Base-by-base conservation (phyloP, 2,888 invertebrate species). In the Lithosia quadra region DNA sequence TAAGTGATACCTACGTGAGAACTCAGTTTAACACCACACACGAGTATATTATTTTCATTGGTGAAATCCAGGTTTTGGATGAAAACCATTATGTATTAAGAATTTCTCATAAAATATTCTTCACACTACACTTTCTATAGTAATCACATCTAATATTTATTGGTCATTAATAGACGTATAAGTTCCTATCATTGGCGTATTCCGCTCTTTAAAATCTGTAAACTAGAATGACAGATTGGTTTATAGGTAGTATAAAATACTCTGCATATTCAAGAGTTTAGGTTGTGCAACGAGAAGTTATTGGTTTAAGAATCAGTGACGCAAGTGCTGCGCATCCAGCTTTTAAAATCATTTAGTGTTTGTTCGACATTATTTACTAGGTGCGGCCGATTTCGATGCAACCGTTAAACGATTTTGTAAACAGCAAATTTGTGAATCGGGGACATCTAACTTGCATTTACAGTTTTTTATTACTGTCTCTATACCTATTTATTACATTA, bases 341-440 rank as follows among this genome's bases (percentile, higher is more conserved):
- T 79, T 78, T 71, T 75, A 75, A 80, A 84, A 84, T 76, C 77
- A 76, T 81, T 84, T 78, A 84, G 79, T 83, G 69, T 79, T 84
- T 81, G 78, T 71, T 71, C 77, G 78, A 72, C 82, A 82, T 74
- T 84, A 77, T 81, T 79, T 78, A 74, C 76, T 70, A 74, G 73
- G 73, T 60, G 75, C 74, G 66, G 70, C 70, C 55, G 69, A 77
- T 79, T 81, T 77, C 72, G 75, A 78, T 78, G 78, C 73, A 68
- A 76, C 75, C 76, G 76, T 73, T 76, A 71, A 76, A 81, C 22
- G 64, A 74, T 80, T 81, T 76, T 68, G 75, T 68, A 79, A 81
- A 75, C 68, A 70, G 36, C 61, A 60, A 49, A 62, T 66, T 72
- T 66, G 64, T 63, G 62, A 69, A 76, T 72, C 10, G 57, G 24